phyloP scores from a whole-genome alignment of 2,113 vertebrate species.

The Recurvirostra avosetta region DNA sequence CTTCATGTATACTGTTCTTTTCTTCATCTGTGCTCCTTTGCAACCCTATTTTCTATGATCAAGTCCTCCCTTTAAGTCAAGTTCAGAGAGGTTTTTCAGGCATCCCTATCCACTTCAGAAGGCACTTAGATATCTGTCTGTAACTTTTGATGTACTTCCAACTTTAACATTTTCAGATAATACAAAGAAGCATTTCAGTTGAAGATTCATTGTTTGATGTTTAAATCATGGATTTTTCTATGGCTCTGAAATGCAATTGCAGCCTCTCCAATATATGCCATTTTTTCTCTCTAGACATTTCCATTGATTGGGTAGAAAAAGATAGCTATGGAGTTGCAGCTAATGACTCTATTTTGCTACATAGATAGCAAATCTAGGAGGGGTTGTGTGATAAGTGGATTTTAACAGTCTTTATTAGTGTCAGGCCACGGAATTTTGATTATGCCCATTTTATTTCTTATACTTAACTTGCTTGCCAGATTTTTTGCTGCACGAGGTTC shows the following conservation, averaged over 20 bases:
- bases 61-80: not conserved
- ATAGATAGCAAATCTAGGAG: not conserved
- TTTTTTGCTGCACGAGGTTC: not conserved
- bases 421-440: slow-evolving; percentile 7
- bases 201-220: slow-evolving; percentile 18
- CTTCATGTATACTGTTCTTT: not conserved
- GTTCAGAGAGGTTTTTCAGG: not conserved
- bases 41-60: not conserved
- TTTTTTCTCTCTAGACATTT: not conserved
- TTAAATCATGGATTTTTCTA: slow-evolving; percentile 22
- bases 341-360: slow-evolving; percentile 2
- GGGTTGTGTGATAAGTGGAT: not conserved
- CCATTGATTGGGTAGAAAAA: not conserved
- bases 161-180: not conserved
- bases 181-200: not conserved
- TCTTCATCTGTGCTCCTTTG: not conserved
- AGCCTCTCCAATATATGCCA: not conserved
- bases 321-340: not conserved
- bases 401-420: not conserved
- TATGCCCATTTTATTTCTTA: not conserved
- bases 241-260: not conserved
- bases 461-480: not conserved
- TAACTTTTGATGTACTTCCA: not conserved
- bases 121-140: not conserved
- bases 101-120: not conserved